Base-by-base conservation (phyloP, 2,113 vertebrate species). In the Clupea harengus region DNA sequence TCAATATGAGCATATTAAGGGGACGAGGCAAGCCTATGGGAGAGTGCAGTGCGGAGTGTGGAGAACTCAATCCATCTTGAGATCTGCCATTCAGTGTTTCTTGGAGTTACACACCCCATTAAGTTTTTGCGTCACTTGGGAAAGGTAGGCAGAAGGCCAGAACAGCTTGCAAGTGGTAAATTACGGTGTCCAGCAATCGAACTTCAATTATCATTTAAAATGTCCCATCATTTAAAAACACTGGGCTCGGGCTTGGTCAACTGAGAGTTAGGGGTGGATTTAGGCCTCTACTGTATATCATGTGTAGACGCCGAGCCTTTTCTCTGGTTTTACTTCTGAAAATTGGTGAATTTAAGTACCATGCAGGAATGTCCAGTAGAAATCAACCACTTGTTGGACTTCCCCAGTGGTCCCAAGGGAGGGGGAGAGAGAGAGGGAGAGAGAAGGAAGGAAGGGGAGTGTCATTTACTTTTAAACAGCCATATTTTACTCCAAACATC, bases 1-100 rank as follows among this genome's bases (percentile, higher is more conserved):
- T 93, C 93, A 89, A 93, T 94, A 86, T 78, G 78, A 85, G 84
- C 85, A 88, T 92, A 90, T 91, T 90, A 92, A 91, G 89, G 87
- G 88, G 90, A 83, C 87, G 85, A 86, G 90, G 84, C 78, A 46
- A 84, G 28, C 25, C n/a, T 78, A 86, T 89, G 92, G 72, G 72
- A 39, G 72, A 88, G 86, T 64, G 80, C 67, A 78, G 72, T 81
- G 87, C 90, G 86, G 17, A 78, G 85, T 91, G 85, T 86, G 86
- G 89, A 93, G 91, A 87, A 87, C 86, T 86, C 85, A 84, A 89
- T 91, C 88, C 83, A 85, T 91, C 89, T 87, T 54, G 75, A 84
- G 84, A 84, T 82, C 72, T 83, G 83, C 87, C 86, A 81, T 87
- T 88, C 84, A 81, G 85, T 87, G 85, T 88, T 91, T 89, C 85